These are phyloP conservation scores for Acestrorhynchus altus DNA, from an alignment of 2,797 vertebrate genomes.

Conservation along the genomic window DNA sequence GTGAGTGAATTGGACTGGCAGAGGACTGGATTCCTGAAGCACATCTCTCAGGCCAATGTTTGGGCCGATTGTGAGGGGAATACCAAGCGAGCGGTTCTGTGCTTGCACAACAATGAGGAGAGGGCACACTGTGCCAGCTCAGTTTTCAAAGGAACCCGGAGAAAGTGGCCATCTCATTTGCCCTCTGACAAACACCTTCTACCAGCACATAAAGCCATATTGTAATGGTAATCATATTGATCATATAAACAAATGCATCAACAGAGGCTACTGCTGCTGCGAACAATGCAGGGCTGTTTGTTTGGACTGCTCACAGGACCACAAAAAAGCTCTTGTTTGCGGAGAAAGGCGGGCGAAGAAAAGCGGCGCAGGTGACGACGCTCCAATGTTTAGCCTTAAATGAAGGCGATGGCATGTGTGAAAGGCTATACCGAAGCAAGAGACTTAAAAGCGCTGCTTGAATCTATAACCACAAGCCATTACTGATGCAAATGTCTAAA, in stretches of 20 bases:
- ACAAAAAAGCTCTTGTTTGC: constrained; percentile 50
- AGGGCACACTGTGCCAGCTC: constrained; percentile 74
- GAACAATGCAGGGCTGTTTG: constrained; percentile 53
- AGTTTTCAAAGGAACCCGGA: constrained; percentile 68
- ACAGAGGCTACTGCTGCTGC: constrained; percentile 36
- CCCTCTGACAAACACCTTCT: constrained; percentile 68
- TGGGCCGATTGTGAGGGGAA: constrained; percentile 78
- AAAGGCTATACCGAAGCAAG: constrained; percentile 45
- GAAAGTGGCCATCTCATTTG: constrained; percentile 73
- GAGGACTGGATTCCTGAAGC: constrained; percentile 70
- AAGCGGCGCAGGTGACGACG: constrained; percentile 50
- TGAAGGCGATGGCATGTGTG: constrained; percentile 52
- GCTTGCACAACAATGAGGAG: constrained; percentile 68
- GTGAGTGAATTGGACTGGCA: constrained; percentile 73
- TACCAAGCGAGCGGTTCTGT: constrained; percentile 73
- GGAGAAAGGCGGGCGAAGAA: constrained; percentile 38
- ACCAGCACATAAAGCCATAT: constrained; percentile 68
- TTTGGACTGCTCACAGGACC: constrained; percentile 55
- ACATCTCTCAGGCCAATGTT: constrained; percentile 76
- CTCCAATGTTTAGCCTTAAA: constrained; percentile 56
- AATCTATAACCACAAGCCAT: constrained; percentile 46
- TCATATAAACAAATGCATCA: constrained; percentile 67
- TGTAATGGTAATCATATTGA: constrained; percentile 71
- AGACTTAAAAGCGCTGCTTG: constrained; percentile 42
- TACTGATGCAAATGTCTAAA: constrained; percentile 47